phyloP scores from a whole-genome alignment of 2,797 vertebrate species.

The Hypotaenidia okinawae region DNA sequence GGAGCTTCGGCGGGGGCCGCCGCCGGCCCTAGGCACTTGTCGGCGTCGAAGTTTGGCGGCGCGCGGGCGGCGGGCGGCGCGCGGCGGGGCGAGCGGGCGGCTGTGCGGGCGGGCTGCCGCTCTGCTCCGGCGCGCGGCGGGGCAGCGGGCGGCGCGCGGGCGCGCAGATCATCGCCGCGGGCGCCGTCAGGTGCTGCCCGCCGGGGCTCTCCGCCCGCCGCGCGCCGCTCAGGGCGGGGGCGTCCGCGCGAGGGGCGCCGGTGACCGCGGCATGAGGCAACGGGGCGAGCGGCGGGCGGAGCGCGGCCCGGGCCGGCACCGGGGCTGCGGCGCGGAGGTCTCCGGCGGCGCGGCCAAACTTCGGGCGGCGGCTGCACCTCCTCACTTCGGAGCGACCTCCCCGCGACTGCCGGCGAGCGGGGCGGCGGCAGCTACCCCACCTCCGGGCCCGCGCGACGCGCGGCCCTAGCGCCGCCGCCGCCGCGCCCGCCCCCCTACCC shows the following conservation, averaged over 20 bases:
- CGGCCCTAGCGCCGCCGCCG: constrained; percentile 86
- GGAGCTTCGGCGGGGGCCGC: background rate
- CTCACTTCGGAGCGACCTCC: constrained; percentile 78
- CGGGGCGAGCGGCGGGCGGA: constrained; percentile 62
- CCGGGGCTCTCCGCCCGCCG: constrained; percentile 45
- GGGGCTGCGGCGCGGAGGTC: background rate
- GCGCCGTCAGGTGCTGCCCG: background rate
- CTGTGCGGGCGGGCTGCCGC: background rate
- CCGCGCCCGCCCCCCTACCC: constrained; percentile 54
- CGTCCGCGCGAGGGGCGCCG: background rate
- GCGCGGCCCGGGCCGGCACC: background rate
- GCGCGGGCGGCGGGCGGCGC: constrained; percentile 52
- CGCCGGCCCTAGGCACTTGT: constrained; percentile 1
- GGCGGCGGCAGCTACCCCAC: constrained; percentile 77
- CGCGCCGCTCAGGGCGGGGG: background rate
- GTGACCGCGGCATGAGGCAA: background rate
- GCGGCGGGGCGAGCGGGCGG: background rate
- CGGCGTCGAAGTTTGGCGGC: constrained; percentile 43
- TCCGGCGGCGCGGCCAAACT: background rate
- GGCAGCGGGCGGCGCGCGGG: background rate
- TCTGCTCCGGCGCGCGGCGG: background rate
- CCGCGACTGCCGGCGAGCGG: constrained; percentile 80
- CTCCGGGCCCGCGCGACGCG: constrained; percentile 81
- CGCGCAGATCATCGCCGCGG: background rate
- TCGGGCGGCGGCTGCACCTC: constrained; percentile 47